Evolutionary conservation across 2,797 vertebrate genomes (phyloP), one percentile per base, ranked within the genome.

Genomic region (Acropternis orthonyx): DNA sequence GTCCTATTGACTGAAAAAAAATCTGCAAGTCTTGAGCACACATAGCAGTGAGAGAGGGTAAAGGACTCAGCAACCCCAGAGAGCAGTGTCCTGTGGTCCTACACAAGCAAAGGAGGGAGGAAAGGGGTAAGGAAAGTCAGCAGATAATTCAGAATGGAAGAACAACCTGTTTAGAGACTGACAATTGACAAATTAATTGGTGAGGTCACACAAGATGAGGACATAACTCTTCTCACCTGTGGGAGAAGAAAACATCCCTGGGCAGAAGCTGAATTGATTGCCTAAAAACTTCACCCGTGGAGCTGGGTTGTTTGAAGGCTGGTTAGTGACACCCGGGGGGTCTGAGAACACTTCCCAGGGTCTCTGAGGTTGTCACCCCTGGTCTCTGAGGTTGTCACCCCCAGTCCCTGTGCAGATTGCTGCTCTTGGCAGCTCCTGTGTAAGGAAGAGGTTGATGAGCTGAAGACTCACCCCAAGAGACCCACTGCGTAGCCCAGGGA

Each of bases 71-170:
- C 4, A 61, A 2, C 21, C 18, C 77, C 11, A 37, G 36, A 46
- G 9, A 24, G 2, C 20, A 21, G 11, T 10, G 14, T 6, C 62
- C 11, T 1, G 0, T n/a, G n/a, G n/a, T n/a, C n/a, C n/a, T n/a
- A n/a, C n/a, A n/a, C n/a, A n/a, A n/a, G 27, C 9, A 67, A 86
- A 34, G 4, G 3, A 5, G 10, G 36, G 14, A 22, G 26, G 37
- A 54, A 93, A 46, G 15, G 23, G 36, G 4, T 13, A 34, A 34
- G 18, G 11, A 52, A 48, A 17, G 13, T 7, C 10, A 82, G 21
- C 5, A 71, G 78, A 37, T n/a, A 54, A 30, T 68, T 80, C 0
- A 1, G 44, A 24, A 43, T 67, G 39, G 32, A 85, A 73, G 36
- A 93, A n/a, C 5, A 39, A 32, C n/a, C 28, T 66, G 3, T 20